A percentile compares a stretch with the other conserved stretches of the same genome.
These are phyloP conservation scores for Falco naumanni DNA, from an alignment of 2,797 vertebrate species.

Conservation along the genomic window DNA sequence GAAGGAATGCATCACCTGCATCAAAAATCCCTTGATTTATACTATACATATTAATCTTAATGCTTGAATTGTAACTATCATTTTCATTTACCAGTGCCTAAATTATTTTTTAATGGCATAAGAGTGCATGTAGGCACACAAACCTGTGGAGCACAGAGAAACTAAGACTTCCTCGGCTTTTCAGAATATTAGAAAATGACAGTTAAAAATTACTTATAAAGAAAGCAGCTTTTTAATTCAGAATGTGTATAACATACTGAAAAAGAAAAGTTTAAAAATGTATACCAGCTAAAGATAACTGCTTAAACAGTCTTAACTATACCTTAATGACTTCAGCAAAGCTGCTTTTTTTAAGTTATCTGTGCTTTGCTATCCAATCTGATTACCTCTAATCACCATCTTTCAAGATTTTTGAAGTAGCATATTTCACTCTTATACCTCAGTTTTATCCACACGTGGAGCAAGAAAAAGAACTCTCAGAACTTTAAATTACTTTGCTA, in stretches of 20 bases:
- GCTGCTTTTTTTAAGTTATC: not conserved
- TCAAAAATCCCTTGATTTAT: not conserved
- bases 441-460: accelerated
- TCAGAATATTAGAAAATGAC: not conserved
- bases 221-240: not conserved
- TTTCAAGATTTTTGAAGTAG: not conserved
- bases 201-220: not conserved
- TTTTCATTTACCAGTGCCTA: not conserved
- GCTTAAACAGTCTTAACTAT: not conserved
- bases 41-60: not conserved
- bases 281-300: not conserved
- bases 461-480: not conserved
- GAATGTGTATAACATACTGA: not conserved
- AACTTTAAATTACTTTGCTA: not conserved
- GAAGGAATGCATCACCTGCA: accelerated
- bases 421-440: not conserved
- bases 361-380: not conserved
- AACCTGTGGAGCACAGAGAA: not conserved
- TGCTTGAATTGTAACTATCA: not conserved
- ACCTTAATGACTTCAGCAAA: not conserved
- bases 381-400: not conserved
- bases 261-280: not conserved
- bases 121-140: not conserved
- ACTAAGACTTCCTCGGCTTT: not conserved
- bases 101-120: not conserved